A percentile compares a stretch with the other conserved stretches of the same genome.
Conservation (phyloP, 2,888 invertebrate genomes). For the Drosophila histrio region DNA sequence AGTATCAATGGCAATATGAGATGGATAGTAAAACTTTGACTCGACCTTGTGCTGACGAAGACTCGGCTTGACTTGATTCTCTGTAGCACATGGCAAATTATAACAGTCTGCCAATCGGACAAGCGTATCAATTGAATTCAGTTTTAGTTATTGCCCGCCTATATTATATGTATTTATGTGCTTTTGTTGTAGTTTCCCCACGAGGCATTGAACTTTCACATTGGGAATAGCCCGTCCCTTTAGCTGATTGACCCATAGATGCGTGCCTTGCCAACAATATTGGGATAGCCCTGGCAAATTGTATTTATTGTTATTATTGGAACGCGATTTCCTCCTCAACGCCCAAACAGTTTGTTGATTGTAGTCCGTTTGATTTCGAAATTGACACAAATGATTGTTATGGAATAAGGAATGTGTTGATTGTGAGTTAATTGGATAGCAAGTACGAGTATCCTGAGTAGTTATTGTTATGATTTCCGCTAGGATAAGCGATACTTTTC, state of each 20-base stretch:
- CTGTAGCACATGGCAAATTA: slow-evolving; percentile 58
- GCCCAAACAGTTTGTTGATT: slow-evolving; percentile 33
- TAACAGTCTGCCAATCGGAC: slow-evolving; percentile 68
- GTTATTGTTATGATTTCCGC: slow-evolving; percentile 48
- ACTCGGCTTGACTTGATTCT: slow-evolving; percentile 15
- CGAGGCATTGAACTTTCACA: slow-evolving; percentile 45
- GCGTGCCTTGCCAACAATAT: slow-evolving; percentile 16
- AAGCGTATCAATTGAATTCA: slow-evolving; percentile 69
- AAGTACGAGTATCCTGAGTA: slow-evolving; percentile 29
- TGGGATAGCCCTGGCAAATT: slow-evolving; percentile 50
- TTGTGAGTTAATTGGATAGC: slow-evolving; percentile 62
- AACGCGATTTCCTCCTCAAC: slow-evolving; percentile 20
- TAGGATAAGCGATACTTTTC: slow-evolving; percentile 10
- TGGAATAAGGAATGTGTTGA: slow-evolving; percentile 46
- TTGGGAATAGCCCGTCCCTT: slow-evolving; percentile 8
- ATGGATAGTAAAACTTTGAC: slow-evolving; percentile 45
- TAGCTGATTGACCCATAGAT: slow-evolving; percentile 48
- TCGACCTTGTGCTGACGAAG: slow-evolving; percentile 26
- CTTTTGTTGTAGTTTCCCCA: slow-evolving; percentile 16
- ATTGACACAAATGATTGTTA: slow-evolving; percentile 52
- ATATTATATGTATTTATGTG: slow-evolving; percentile 44
- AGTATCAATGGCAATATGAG: slow-evolving; percentile 33
- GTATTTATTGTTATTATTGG: slow-evolving; percentile 60
- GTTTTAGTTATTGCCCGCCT: slow-evolving; percentile 21
- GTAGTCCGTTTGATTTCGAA: slow-evolving; percentile 32